Percentiles rank a stretch among this genome's conserved stretches.
Conservation (phyloP, 2,113 vertebrate species). For the Pomatorhinus ruficollis region DNA sequence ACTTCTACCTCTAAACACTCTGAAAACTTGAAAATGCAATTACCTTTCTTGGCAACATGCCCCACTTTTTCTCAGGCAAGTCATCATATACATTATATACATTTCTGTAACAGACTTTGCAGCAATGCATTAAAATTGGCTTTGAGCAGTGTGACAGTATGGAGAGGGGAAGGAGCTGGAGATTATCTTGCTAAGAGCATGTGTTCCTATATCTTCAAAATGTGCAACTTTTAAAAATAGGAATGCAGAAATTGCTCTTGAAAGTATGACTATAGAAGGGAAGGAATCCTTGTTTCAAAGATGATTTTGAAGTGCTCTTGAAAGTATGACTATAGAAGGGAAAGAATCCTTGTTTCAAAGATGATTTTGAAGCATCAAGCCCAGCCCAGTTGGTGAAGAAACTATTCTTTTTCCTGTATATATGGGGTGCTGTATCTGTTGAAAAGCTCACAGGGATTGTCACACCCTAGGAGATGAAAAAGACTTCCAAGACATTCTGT, state of each 20-base stretch:
- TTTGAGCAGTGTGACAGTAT: not conserved
- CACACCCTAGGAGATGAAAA: not conserved
- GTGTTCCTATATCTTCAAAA: not conserved
- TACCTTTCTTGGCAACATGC: not conserved
- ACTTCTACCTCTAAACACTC: not conserved
- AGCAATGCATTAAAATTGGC: not conserved
- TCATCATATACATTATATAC: not conserved
- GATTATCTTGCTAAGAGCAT: not conserved
- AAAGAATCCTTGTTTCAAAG: not conserved
- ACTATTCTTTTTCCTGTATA: not conserved
- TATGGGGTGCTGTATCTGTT: not conserved
- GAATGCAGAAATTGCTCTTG: slow-evolving; percentile 1
- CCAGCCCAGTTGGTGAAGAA: not conserved
- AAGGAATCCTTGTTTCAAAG: not conserved
- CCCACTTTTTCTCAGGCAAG: not conserved
- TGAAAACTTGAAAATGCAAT: not conserved
- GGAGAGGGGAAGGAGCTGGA: not conserved
- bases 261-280: not conserved
- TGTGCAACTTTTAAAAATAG: slow-evolving; percentile 16
- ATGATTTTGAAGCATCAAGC: not conserved
- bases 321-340: not conserved
- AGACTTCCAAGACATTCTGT: not conserved
- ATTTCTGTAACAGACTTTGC: not conserved
- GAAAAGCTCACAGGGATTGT: not conserved
- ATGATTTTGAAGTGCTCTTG: not conserved